Conservation (phyloP, 2,797 vertebrate species). For the Capromys pilorides region DNA sequence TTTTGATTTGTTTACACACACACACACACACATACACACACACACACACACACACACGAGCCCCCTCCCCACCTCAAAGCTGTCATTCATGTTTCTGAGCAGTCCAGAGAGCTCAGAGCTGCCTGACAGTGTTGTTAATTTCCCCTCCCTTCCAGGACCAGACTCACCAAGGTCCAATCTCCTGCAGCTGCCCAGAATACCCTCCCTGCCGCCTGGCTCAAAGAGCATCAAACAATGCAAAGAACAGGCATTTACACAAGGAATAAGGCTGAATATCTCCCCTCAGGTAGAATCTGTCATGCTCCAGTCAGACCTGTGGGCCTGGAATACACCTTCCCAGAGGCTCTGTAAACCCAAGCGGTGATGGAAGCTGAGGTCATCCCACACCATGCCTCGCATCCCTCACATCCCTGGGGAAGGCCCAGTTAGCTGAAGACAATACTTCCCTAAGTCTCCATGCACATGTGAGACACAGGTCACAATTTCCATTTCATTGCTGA, state of each 20-base stretch:
- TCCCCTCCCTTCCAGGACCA: neutral
- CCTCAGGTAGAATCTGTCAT: neutral
- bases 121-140: neutral
- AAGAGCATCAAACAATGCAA: accelerated
- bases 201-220: neutral
- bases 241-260: neutral
- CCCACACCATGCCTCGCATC: neutral
- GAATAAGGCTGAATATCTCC: neutral
- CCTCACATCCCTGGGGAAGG: neutral
- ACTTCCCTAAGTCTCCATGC: neutral
- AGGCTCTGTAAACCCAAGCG: neutral
- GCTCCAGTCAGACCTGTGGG: neutral
- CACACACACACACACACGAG: neutral
- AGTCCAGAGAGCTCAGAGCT: neutral
- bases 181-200: neutral
- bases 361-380: neutral
- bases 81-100: neutral
- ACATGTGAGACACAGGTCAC: neutral
- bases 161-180: neutral
- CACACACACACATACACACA: no score
- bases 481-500: neutral
- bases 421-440: neutral
- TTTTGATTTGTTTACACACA: neutral
- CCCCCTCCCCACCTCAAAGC: neutral
- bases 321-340: neutral